Conservation (phyloP, 1,140 invertebrate species). For the Paramacrobiotus metropolitanus region DNA sequence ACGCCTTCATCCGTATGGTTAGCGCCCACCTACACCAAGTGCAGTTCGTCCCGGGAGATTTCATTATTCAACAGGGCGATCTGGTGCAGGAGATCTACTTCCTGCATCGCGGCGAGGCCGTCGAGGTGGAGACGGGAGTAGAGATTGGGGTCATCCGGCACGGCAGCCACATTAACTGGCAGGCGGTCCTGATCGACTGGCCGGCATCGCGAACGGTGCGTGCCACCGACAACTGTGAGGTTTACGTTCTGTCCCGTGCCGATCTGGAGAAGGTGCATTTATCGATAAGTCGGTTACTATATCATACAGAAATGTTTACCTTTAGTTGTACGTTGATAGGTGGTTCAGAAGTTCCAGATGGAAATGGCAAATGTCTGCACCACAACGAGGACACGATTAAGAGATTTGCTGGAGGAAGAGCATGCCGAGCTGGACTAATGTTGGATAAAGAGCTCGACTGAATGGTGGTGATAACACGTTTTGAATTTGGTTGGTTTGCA, state of each 20-base stretch:
- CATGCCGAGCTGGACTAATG: neutral
- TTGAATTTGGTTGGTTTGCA: too few species aligned
- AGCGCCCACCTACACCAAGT: neutral
- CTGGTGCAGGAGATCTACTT: conserved; percentile 10
- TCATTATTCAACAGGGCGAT: conserved; percentile 10
- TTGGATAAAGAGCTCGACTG: too few species aligned
- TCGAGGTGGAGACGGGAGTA: neutral
- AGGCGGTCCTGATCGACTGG: neutral
- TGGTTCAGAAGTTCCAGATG: neutral
- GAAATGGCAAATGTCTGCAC: neutral
- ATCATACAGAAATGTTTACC: neutral
- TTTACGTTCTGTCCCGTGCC: neutral
- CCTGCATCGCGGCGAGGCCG: conserved; percentile 6
- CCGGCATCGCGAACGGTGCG: neutral
- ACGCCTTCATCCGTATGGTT: conserved; percentile 7
- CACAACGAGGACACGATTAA: neutral
- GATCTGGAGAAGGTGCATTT: neutral
- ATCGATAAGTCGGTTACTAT: neutral
- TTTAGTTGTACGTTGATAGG: neutral
- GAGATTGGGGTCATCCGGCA: neutral
- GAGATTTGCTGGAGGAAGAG: neutral
- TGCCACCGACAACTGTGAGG: neutral
- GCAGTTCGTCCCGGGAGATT: conserved; percentile 8
- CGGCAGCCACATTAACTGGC: neutral
- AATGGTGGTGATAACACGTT: too few species aligned